Conservation (phyloP, 2,113 vertebrate genomes). For the Herpailurus yagouaroundi region DNA sequence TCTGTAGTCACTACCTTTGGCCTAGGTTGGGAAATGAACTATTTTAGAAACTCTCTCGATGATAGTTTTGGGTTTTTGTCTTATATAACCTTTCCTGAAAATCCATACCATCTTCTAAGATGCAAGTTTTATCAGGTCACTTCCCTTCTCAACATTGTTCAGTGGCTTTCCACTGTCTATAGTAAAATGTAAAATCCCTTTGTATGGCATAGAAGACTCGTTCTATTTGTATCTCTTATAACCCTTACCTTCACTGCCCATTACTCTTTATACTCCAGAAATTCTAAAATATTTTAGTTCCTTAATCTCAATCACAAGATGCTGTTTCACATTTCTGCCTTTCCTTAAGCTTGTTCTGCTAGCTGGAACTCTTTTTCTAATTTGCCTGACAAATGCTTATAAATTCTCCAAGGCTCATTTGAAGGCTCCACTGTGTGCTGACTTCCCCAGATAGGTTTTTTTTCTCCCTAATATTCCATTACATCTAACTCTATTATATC, state of each 20-base stretch:
- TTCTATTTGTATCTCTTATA: background rate
- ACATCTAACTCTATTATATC: background rate
- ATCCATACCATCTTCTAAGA: background rate
- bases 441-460: background rate
- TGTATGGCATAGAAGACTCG: background rate
- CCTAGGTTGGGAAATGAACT: background rate
- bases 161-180: slow-evolving; percentile 29
- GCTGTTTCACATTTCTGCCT: background rate
- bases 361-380: background rate
- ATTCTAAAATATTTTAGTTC: background rate
- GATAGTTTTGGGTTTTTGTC: background rate
- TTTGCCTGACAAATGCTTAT: background rate
- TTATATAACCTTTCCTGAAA: background rate
- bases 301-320: background rate
- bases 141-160: slow-evolving; percentile 19
- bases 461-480: background rate
- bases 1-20: background rate
- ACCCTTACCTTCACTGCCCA: background rate
- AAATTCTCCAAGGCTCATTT: background rate
- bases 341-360: background rate
- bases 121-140: background rate
- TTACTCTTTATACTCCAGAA: background rate
- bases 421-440: background rate
- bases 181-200: slow-evolving; percentile 6
- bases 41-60: background rate